Conservation (phyloP, 2,113 vertebrate species). For the Perognathus longimembris region DNA sequence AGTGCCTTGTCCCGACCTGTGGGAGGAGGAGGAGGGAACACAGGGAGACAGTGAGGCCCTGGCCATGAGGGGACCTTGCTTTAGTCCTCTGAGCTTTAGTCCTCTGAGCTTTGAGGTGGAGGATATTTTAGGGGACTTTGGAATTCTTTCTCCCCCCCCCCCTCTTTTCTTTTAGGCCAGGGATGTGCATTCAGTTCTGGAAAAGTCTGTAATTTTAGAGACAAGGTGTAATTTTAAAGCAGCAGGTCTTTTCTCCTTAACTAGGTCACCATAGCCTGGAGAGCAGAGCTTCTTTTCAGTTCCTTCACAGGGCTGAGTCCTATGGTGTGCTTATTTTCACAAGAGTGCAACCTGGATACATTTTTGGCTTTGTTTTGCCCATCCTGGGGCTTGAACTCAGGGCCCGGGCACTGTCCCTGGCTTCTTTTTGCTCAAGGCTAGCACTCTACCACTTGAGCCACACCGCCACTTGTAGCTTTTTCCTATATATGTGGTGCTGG, state of each 20-base stretch:
- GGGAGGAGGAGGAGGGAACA: no score
- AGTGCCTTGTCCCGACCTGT: background rate
- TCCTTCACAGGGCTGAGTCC: background rate
- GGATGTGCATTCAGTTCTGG: background rate
- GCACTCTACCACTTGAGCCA: no score
- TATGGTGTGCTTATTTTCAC: background rate
- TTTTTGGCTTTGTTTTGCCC: no score
- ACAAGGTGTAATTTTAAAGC: background rate
- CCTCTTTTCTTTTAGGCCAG: background rate
- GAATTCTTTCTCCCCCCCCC: background rate
- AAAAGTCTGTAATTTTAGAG: constrained; percentile 1
- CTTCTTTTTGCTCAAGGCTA: no score
- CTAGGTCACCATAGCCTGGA: background rate
- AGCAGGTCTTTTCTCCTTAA: background rate
- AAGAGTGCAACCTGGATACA: background rate
- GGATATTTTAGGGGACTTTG: background rate
- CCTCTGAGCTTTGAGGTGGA: background rate
- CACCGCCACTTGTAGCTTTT: no score
- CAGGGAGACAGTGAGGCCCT: no score
- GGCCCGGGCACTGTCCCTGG: no score
- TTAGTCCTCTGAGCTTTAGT: background rate
- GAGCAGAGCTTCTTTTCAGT: background rate
- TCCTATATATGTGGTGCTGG: no score
- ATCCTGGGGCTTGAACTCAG: no score
- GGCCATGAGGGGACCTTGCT: background rate